These are phyloP conservation scores for Tachycineta bicolor DNA, from an alignment of 2,113 vertebrate genomes.

Conservation along the genomic window DNA sequence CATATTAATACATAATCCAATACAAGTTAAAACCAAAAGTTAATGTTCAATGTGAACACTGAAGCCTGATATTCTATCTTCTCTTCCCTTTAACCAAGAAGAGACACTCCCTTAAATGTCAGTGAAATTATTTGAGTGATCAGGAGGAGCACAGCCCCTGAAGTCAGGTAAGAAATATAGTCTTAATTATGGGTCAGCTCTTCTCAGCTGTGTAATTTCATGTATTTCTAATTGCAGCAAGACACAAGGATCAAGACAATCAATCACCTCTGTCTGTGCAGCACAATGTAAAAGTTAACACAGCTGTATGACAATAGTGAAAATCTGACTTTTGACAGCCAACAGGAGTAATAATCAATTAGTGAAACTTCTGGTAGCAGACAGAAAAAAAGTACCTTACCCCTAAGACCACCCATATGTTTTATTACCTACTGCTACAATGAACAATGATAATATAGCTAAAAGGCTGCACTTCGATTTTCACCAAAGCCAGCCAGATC, in stretches of 20 bases:
- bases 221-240: background rate
- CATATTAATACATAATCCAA: background rate
- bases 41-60: background rate
- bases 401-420: constrained; percentile 39
- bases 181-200: background rate
- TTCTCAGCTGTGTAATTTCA: background rate
- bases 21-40: background rate
- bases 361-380: constrained; percentile 6
- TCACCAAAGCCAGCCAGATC: background rate
- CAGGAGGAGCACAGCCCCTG: background rate
- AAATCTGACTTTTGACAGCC: constrained; percentile 33
- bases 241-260: background rate
- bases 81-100: background rate
- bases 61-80: background rate
- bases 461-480: constrained; percentile 15
- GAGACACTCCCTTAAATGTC: background rate
- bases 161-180: background rate
- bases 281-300: background rate
- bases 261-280: background rate
- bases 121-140: background rate
- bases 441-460: constrained; percentile 30
- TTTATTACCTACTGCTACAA: constrained; percentile 42
- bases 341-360: constrained; percentile 35
- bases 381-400: background rate
- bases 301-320: background rate